A percentile compares a stretch with the other conserved stretches of the same genome.
Conservation (phyloP, 2,113 vertebrate genomes). For the Leuciscus idus region DNA sequence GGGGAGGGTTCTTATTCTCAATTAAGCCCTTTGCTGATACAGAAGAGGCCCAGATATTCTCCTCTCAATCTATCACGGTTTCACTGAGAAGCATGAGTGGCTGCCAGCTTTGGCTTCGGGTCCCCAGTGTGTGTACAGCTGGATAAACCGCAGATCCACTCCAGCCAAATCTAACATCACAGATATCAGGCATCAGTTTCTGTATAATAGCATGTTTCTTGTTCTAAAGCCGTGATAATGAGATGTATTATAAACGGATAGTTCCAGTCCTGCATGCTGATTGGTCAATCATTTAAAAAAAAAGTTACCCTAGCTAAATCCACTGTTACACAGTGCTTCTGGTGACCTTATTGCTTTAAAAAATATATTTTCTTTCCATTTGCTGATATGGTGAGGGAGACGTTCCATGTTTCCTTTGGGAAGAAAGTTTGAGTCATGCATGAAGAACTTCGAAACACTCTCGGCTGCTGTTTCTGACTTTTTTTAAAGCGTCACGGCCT, state of each 20-base stretch:
- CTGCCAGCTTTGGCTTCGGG: conserved; percentile 24
- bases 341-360: not conserved
- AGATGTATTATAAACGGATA: not conserved
- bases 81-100: conserved; percentile 33
- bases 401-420: not conserved
- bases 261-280: not conserved
- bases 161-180: conserved; percentile 34
- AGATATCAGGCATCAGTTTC: not conserved
- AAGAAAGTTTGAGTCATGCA: not conserved
- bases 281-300: not conserved
- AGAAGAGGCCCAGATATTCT: conserved; percentile 47
- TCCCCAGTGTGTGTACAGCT: conserved; percentile 31
- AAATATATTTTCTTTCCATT: not conserved
- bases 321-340: not conserved
- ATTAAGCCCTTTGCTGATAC: conserved; percentile 54
- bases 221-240: not conserved
- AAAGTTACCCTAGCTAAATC: not conserved
- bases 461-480: not conserved
- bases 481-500: not conserved
- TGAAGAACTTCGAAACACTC: not conserved
- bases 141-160: conserved; percentile 7
- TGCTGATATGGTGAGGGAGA: conserved; percentile 2
- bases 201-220: conserved; percentile 11
- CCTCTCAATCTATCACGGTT: conserved; percentile 48
- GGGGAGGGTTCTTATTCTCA: conserved; percentile 49